phyloP scores from a whole-genome alignment of 1,140 invertebrate genomes.

The Drosophila yakuba region DNA sequence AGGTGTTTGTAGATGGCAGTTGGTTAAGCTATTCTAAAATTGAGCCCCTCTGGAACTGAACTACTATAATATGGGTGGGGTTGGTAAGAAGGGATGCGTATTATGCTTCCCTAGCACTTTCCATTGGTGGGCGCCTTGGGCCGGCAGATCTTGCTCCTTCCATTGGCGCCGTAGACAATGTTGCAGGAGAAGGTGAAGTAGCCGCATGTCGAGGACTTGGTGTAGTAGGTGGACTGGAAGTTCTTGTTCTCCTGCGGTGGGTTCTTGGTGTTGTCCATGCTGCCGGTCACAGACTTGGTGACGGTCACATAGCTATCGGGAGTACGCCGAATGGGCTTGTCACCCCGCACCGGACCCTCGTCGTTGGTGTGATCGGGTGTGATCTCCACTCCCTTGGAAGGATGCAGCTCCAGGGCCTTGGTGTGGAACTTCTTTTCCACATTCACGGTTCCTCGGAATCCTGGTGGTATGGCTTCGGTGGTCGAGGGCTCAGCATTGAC shows the following conservation, averaged over 20 bases:
- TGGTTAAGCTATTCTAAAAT: constrained; percentile 38
- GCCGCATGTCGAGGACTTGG: constrained; percentile 93
- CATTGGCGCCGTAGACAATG: constrained; percentile 90
- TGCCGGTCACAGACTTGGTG: constrained; percentile 91
- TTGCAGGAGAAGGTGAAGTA: constrained; percentile 94
- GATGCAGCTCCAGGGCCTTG: constrained; percentile 69
- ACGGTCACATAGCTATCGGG: constrained; percentile 88
- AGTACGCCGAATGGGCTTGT: constrained; percentile 52
- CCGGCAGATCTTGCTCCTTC: constrained; percentile 91
- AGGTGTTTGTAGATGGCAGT: constrained; percentile 45
- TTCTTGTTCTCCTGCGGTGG: constrained; percentile 87
- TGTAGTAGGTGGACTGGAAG: constrained; percentile 91
- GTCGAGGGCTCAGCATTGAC: constrained; percentile 58
- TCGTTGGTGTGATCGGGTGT: constrained; percentile 72
- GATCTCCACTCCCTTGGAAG: constrained; percentile 58
- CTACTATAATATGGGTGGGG: constrained; percentile 31
- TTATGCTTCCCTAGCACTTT: constrained; percentile 64
- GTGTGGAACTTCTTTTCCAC: constrained; percentile 83
- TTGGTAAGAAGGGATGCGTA: neutral
- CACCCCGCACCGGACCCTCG: constrained; percentile 65
- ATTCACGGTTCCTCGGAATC: constrained; percentile 82
- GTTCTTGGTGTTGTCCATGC: constrained; percentile 87
- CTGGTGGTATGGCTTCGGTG: constrained; percentile 74
- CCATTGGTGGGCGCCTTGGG: constrained; percentile 87
- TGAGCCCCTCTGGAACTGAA: constrained; percentile 59